Evolutionary conservation across 2,888 invertebrate genomes (phyloP).

Genomic region (Troilus luridus): DNA sequence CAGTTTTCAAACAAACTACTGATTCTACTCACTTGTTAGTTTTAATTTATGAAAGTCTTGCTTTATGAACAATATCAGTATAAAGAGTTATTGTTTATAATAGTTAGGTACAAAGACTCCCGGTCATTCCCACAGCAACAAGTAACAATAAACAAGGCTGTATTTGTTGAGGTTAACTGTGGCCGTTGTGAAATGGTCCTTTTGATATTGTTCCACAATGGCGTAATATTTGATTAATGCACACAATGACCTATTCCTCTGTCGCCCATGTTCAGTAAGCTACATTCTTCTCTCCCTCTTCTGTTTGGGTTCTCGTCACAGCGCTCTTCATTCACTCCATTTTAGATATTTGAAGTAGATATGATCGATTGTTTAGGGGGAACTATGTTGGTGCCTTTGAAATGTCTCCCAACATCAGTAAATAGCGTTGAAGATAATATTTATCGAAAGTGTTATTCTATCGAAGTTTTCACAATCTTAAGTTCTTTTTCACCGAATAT

Average conservation of each 20-base stretch:
- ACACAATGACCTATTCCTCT: background rate
- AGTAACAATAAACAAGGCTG: background rate
- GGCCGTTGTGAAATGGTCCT: background rate
- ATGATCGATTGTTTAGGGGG: background rate
- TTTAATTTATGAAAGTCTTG: background rate
- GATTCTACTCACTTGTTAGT: background rate
- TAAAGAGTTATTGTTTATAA: background rate
- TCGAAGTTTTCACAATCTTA: background rate
- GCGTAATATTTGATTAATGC: background rate
- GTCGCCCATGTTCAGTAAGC: constrained; percentile 12
- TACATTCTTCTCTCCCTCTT: background rate
- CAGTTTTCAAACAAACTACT: background rate
- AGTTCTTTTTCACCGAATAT: background rate
- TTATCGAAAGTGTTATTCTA: background rate
- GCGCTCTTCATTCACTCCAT: background rate
- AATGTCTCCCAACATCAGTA: background rate
- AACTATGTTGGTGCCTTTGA: background rate
- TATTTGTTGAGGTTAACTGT: background rate
- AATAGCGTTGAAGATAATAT: background rate
- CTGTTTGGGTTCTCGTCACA: background rate
- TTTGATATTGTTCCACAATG: background rate
- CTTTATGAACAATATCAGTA: background rate
- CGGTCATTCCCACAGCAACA: background rate
- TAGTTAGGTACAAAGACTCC: background rate
- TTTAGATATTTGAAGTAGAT: background rate